Evolutionary conservation across 2,888 invertebrate genomes (phyloP).

Genomic region (Acleris laterana): DNA sequence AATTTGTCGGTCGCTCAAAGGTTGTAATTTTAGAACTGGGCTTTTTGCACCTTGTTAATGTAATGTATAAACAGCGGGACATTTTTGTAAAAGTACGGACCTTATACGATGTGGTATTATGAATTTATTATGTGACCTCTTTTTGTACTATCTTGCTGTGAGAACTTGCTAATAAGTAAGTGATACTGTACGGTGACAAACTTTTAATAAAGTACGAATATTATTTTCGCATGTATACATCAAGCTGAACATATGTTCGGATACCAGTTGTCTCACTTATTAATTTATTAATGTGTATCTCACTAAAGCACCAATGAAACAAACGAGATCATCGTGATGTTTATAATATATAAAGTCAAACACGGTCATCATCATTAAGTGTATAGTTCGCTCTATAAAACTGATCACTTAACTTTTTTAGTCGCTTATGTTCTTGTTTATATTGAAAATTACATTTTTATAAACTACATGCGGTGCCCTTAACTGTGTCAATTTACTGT

Average conservation of each 20-base stretch:
- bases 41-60: constrained; percentile 38
- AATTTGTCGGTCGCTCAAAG: constrained; percentile 37
- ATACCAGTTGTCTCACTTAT: no score
- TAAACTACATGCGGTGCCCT: no score
- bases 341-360: not conserved
- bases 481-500: no score
- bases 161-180: constrained; percentile 12
- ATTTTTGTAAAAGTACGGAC: constrained; percentile 32
- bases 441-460: not conserved
- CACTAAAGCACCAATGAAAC: no score
- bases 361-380: no score
- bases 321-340: not conserved
- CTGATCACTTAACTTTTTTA: no score
- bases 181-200: constrained; percentile 6
- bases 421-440: no score
- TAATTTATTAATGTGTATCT: no score
- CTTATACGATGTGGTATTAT: constrained; percentile 33
- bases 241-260: no score
- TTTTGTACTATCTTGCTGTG: constrained; percentile 19
- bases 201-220: not conserved
- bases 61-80: constrained; percentile 37
- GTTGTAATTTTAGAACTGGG: constrained; percentile 37
- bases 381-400: no score
- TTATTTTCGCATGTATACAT: no score
- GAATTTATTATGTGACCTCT: constrained; percentile 32